These are phyloP conservation scores for Stomorhina lunata DNA, from an alignment of 2,888 invertebrate genomes.

Conservation along the genomic window DNA sequence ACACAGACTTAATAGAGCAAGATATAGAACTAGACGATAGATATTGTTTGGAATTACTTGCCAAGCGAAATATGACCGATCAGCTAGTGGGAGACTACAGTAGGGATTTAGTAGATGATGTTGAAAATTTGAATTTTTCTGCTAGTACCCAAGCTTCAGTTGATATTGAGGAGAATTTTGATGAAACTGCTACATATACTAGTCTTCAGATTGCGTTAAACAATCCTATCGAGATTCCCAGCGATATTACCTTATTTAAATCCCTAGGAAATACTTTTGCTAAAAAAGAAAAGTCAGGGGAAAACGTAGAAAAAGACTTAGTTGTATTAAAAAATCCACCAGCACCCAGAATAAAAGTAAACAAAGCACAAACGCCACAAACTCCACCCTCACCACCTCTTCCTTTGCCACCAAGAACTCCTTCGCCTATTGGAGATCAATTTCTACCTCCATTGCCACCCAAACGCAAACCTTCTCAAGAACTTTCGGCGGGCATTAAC, in stretches of 20 bases:
- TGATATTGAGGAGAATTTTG: constrained; percentile 84
- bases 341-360: constrained; percentile 81
- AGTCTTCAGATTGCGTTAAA: constrained; percentile 92
- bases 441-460: constrained; percentile 89
- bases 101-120: background rate
- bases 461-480: constrained; percentile 81
- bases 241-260: constrained; percentile 74
- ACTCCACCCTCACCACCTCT: constrained; percentile 73
- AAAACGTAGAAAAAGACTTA: constrained; percentile 77
- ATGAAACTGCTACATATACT: constrained; percentile 89
- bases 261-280: background rate
- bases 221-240: constrained; percentile 87
- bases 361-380: constrained; percentile 74
- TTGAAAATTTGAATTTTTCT: constrained; percentile 23
- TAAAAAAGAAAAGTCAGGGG: background rate
- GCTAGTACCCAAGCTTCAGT: constrained; percentile 76
- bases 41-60: constrained; percentile 13
- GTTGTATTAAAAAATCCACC: constrained; percentile 79
- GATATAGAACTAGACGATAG: constrained; percentile 88
- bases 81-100: background rate
- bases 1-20: constrained; percentile 85
- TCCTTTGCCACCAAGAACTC: constrained; percentile 73
- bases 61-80: background rate
- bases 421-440: constrained; percentile 80
- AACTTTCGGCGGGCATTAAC: constrained; percentile 14